These are phyloP conservation scores for Coluber constrictor DNA, from an alignment of 2,797 vertebrate species.

Conservation along the genomic window DNA sequence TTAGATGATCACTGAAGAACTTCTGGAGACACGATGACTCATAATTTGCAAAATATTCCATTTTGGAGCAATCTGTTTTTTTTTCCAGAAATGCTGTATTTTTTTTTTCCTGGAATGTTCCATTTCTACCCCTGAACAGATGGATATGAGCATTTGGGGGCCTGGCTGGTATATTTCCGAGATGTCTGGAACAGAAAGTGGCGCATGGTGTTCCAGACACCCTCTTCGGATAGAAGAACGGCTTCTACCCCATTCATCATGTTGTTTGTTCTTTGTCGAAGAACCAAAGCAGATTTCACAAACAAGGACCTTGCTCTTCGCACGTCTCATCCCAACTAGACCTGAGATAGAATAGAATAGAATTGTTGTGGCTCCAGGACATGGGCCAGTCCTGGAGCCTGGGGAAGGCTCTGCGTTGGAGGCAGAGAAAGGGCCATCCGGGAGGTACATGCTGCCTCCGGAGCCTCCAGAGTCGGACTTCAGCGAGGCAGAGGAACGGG, in stretches of 20 bases:
- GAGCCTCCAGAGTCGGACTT: no score
- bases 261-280: not conserved
- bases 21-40: not conserved
- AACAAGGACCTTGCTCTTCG: not conserved
- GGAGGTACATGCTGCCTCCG: no score
- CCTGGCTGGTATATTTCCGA: not conserved
- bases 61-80: not conserved
- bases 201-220: not conserved
- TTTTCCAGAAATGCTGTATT: not conserved
- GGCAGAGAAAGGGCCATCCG: no score
- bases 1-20: not conserved
- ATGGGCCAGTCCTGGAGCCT: no score
- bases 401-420: no score
- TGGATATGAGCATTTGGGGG: not conserved
- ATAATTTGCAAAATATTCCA: not conserved
- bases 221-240: not conserved
- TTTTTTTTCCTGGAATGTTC: not conserved
- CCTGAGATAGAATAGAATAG: no score
- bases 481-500: no score
- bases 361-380: no score
- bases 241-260: not conserved
- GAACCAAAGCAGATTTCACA: not conserved
- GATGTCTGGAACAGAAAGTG: not conserved
- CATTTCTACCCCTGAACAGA: not conserved
- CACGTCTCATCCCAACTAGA: not conserved